Base-by-base conservation (phyloP, 2,797 vertebrate species). In the Tauraco hartlaubi region DNA sequence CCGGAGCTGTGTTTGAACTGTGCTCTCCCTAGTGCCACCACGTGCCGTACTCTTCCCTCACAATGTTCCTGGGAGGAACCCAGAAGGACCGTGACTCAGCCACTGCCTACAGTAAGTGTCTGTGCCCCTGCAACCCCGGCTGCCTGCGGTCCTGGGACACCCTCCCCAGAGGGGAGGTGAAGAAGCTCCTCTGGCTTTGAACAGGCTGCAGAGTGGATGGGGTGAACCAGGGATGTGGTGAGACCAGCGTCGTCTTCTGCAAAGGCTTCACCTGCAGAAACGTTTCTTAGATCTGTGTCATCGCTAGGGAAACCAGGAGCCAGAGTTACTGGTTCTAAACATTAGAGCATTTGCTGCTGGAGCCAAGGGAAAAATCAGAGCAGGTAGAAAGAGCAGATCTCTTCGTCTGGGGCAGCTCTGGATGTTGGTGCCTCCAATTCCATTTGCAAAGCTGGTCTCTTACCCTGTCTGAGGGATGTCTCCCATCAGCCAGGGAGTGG, bases 31-130 rank as follows among this genome's bases (percentile, higher is more conserved):
- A 98, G 98, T 98, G 98, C 92, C 97, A 98, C 96, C 96, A 98
- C 5, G 97, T 99, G 37, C 98, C 98, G 0, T 98, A 98, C 94
- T 96, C 98, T 37, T 98, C 98, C 6, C 97, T 99, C 77, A 98
- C 96, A 94, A 98, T 99, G 98, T 99, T 98, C 96, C 97, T 98
- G 89, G 98, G 98, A 48, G 98, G 98, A 77, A 94, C 93, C 39
- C 96, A 97, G 94, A 97, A 94, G 62, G 98, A 98, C 89, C 95
- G 98, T 79, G 98, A 99, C 97, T 98, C 98, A 4, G 98, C 98
- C 92, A 98, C 98, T 9, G 98, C 98, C 83, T 98, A 98, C 96
- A 98, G 98, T 98, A 97, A 98, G 98, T 96, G 28, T 8, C 55
- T 31, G 37, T 41, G 43, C 13, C 35, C 22, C n/a, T 12, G 2